Base-by-base conservation (phyloP, 1,140 invertebrate genomes). In the Antheraea pernyi region DNA sequence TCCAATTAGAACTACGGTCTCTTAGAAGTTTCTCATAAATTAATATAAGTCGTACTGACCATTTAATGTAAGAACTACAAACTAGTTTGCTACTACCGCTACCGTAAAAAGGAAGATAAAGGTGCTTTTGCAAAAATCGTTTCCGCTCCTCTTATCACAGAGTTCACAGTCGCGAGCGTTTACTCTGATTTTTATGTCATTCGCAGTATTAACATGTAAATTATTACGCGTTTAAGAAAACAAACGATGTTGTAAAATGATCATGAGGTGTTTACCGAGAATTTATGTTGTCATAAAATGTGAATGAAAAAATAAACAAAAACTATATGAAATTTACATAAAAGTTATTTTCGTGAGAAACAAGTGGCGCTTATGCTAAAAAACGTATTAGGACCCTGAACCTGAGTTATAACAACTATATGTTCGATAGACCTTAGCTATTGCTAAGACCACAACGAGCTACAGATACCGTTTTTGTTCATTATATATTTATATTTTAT, bases 191-290 rank as follows among this genome's bases (percentile, higher is more conserved):
- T 68, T 74, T 74, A 74, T 69, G 73, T 74, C 58, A 68, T 59
- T 60, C 48, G 37, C 68, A 65, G 58, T 71, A 68, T 70, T 74
- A 70, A 74, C 65, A 71, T 74, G 66, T 74, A 71, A 74, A 74
- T 69, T 65, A 70, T 74, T 65, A 67, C 67, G 66, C 70, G 59
- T 74, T 74, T 68, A 69, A 67, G 65, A 59, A 74, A 74, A 74
- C 73, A 68, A 74, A 74, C 42, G 73, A 71, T 39, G 69, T 61
- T 71, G 73, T 74, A 71, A 74, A 74, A 68, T 48, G n/a, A 65
- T 65, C 64, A 53, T 48, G 64, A 70, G 68, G 68, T 74, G 71
- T 67, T 65, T 65, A 65, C 64, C 16, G 39, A 16, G 64, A 42
- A 30, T 65, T 65, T 65, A 65, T 65, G 18, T 48, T n/a, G 39